Evolutionary conservation across 1,140 invertebrate genomes (phyloP).

Genomic region (Macrocentrus cingulum): DNA sequence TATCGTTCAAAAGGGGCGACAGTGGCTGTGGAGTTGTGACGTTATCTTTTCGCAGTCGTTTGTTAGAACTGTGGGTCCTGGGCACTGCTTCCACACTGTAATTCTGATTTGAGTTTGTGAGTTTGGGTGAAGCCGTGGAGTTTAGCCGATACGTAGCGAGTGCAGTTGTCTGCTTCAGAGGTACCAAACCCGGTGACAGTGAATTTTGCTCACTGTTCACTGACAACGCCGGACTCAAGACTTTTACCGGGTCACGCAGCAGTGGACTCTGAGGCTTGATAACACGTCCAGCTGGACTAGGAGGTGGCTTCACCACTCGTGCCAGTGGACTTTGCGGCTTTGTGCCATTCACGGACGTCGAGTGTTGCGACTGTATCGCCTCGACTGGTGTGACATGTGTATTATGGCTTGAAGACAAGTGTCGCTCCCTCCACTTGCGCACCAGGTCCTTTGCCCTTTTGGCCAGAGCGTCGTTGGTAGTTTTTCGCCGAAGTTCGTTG

Average conservation of each 20-base stretch:
- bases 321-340: constrained; percentile 50
- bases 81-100: constrained; percentile 59
- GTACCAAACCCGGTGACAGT: constrained; percentile 48
- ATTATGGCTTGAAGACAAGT: constrained; percentile 63
- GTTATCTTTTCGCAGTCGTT: constrained; percentile 64
- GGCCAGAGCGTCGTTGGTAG: constrained; percentile 78
- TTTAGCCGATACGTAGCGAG: constrained; percentile 43
- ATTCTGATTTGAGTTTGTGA: constrained; percentile 44
- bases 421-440: constrained; percentile 85
- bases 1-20: constrained; percentile 23
- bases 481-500: constrained; percentile 86
- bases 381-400: constrained; percentile 24
- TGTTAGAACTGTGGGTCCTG: constrained; percentile 66
- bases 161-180: constrained; percentile 40
- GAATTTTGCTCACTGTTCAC: constrained; percentile 49
- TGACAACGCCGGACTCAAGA: constrained; percentile 52
- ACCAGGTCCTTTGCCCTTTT: constrained; percentile 87
- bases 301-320: constrained; percentile 50
- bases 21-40: constrained; percentile 24
- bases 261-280: constrained; percentile 53
- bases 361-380: constrained; percentile 37
- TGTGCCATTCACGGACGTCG: constrained; percentile 47
- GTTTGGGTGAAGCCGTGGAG: constrained; percentile 35
- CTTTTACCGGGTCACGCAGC: constrained; percentile 47
- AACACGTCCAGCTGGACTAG: constrained; percentile 39